Conservation (phyloP, 2,113 vertebrate genomes). For the Sinocyclocheilus anophthalmus region DNA sequence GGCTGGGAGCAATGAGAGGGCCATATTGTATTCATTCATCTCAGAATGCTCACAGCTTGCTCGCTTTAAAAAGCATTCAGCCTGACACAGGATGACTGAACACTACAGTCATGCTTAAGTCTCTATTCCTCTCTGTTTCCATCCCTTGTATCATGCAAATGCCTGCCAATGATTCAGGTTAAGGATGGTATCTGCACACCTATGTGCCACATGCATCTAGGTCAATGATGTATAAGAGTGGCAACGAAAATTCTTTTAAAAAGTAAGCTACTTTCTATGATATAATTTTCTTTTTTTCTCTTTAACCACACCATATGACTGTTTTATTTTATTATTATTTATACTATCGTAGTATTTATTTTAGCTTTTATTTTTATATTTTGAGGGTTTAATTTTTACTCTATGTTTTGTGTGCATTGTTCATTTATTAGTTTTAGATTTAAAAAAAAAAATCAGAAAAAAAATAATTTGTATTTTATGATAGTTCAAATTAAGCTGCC, state of each 20-base stretch:
- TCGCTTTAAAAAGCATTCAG: background rate
- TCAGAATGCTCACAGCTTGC: conserved; percentile 33
- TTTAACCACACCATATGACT: background rate
- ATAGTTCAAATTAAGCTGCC: background rate
- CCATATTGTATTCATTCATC: conserved; percentile 42
- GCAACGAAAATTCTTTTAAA: background rate
- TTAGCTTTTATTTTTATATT: background rate
- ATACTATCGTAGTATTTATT: background rate
- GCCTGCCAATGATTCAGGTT: background rate
- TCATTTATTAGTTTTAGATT: no score
- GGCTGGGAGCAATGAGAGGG: conserved; percentile 14
- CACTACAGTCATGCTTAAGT: conserved; percentile 33
- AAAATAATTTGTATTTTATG: background rate
- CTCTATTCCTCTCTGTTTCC: background rate
- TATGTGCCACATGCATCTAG: background rate
- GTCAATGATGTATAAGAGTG: no score
- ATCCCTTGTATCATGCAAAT: background rate
- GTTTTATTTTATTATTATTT: background rate
- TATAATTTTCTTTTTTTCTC: no score
- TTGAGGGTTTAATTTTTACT: no score
- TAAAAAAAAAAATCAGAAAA: no score
- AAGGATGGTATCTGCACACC: background rate
- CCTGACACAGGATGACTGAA: conserved; percentile 38
- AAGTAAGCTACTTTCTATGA: no score
- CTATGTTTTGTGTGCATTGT: background rate